Base-by-base conservation (phyloP, 2,888 invertebrate species). In the Drosophila recens region DNA sequence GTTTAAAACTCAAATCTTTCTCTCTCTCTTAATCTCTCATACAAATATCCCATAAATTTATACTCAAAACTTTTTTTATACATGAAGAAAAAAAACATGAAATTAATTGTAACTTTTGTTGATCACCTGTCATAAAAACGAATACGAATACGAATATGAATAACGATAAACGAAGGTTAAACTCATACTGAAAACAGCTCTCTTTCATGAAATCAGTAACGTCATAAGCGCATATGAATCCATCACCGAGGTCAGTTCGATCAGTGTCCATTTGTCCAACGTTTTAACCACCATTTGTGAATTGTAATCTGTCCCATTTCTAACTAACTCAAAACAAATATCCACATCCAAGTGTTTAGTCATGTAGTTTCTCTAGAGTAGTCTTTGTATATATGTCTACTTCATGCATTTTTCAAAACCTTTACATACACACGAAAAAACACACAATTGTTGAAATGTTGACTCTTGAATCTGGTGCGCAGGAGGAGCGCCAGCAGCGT, bases 401-500 rank as follows among this genome's bases (percentile, higher is more conserved):
- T 43, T 70, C 72, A 76, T 79, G 38, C 10, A 42, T 45, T 45
- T 23, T 45, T 40, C 27, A 43, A 33, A 56, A 5, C 27, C 40
- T 30, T 51, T 49, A 72, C 27, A 72, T 53, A 61, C 45, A 52
- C 56, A 42, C 66, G 15, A 46, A 63, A 42, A 56, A 34, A 59
- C 48, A 15, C 67, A 71, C 38, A 72, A 46, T 75, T 66, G 61
- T 58, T 34, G 46, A 49, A 51, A 23, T 68, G 30, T 79, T 79
- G 80, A 79, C 68, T 69, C 53, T 75, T 27, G 62, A 71, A 56
- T 83, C 79, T 84, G 84, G 68, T 74, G 84, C 80, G 75, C 84
- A 96, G 94, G 96, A 96, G 94, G 96, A 96, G 92, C 94, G 96
- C 72, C 95, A 95, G 90, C 95, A 95, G 78, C 95, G 96, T 79